These are phyloP conservation scores for Cydia pomonella DNA, from an alignment of 1,140 invertebrate species.

Conservation along the genomic window DNA sequence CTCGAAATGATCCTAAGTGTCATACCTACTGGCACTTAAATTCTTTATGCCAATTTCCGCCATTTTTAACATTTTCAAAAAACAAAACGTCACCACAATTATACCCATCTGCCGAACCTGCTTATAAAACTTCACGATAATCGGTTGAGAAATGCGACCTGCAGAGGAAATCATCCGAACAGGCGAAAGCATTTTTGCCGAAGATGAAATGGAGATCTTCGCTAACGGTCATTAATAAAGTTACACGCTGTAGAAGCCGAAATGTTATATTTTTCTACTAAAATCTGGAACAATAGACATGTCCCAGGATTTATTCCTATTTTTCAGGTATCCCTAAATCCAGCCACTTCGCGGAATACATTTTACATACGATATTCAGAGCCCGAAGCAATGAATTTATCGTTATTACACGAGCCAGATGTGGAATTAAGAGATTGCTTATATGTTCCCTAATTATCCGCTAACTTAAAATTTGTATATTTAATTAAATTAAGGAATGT, in stretches of 20 bases:
- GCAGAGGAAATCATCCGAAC: too few relatives aligned
- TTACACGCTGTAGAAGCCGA: background rate
- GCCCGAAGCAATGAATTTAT: slow-evolving; percentile 22
- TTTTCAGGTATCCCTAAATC: background rate
- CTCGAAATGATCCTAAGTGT: too few relatives aligned
- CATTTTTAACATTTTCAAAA: too few relatives aligned
- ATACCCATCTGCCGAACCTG: too few relatives aligned
- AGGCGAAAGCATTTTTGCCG: too few relatives aligned
- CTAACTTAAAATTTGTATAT: background rate
- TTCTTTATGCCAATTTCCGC: too few relatives aligned
- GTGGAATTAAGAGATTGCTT: slow-evolving; percentile 32
- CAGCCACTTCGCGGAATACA: slow-evolving; percentile 3
- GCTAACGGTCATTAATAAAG: too few relatives aligned
- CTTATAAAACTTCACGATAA: too few relatives aligned
- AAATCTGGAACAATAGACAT: background rate
- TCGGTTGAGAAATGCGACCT: too few relatives aligned
- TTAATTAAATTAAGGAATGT: background rate
- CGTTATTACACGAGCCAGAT: slow-evolving; percentile 20
- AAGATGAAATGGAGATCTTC: too few relatives aligned
- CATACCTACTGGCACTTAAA: too few relatives aligned
- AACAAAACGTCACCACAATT: too few relatives aligned
- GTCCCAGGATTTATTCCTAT: background rate
- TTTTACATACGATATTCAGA: slow-evolving; percentile 10
- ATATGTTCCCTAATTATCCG: background rate
- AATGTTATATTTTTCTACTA: background rate